Percentiles rank a stretch among this genome's conserved stretches.
Conservation (phyloP, 35 echinoderm and acorn worm species). For the Eucidaris tribuloides region DNA sequence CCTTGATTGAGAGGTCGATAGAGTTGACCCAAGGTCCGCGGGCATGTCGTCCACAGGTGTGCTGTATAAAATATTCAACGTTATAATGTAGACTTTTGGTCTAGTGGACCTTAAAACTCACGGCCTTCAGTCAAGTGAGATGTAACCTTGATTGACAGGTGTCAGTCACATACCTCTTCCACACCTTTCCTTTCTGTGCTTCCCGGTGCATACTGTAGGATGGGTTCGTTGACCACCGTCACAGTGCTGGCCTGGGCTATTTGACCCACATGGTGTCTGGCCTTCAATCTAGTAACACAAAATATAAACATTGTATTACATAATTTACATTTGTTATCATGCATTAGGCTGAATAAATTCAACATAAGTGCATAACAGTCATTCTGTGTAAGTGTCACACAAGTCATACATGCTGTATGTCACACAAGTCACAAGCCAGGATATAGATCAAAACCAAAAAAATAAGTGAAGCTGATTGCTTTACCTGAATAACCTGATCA, state of each 20-base stretch:
- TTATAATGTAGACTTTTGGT: no score
- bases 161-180: conserved; percentile 58
- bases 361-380: background rate
- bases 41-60: no score
- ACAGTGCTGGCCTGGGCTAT: background rate
- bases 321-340: background rate
- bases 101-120: no score
- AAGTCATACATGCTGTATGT: no score
- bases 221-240: conserved; percentile 39
- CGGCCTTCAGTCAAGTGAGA: background rate
- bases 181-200: conserved; percentile 60
- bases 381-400: background rate
- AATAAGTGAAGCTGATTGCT: no score
- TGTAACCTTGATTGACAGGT: background rate
- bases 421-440: no score
- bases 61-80: no score
- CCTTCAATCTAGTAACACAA: background rate
- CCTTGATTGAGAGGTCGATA: no score
- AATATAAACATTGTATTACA: background rate
- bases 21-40: no score
- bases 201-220: conserved; percentile 54
- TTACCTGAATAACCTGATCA: no score
- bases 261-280: background rate
- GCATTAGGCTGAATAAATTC: background rate
- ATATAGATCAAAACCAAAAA: no score